Conservation (phyloP, 2,113 vertebrate species). For the Cyanocitta stelleri region DNA sequence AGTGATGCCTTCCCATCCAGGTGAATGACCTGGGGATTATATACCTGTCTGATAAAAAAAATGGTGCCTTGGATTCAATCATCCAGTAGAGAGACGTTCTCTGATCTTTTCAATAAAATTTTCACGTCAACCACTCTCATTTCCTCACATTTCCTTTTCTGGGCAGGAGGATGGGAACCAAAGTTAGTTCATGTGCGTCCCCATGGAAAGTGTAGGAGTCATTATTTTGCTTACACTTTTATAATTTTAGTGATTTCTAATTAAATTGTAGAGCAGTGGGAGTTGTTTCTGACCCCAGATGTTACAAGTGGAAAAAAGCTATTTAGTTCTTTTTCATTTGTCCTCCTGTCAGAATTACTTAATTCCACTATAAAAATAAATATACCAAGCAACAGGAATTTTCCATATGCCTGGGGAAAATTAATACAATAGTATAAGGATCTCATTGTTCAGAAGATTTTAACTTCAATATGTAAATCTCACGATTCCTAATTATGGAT, state of each 20-base stretch:
- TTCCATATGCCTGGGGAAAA: neutral
- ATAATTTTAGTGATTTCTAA: neutral
- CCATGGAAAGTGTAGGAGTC: neutral
- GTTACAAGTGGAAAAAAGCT: neutral
- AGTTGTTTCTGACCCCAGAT: neutral
- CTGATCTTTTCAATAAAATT: neutral
- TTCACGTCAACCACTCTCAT: neutral
- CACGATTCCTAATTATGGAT: neutral
- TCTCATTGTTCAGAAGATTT: neutral
- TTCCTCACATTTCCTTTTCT: neutral
- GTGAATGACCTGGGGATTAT: neutral
- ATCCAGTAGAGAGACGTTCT: neutral
- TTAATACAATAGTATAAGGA: neutral
- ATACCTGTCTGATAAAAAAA: neutral
- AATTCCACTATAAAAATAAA: neutral
- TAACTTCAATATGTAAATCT: neutral
- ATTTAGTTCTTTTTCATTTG: neutral
- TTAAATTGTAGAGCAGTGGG: neutral
- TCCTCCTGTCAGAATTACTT: neutral
- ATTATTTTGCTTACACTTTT: neutral
- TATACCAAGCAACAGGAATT: neutral
- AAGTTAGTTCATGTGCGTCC: neutral
- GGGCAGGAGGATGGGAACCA: neutral
- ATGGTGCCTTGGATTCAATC: neutral
- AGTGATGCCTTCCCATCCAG: neutral